Evolutionary conservation across 2,888 invertebrate genomes (phyloP), one percentile per base, ranked within the genome.

Genomic region (Drosophila pegasa): DNA sequence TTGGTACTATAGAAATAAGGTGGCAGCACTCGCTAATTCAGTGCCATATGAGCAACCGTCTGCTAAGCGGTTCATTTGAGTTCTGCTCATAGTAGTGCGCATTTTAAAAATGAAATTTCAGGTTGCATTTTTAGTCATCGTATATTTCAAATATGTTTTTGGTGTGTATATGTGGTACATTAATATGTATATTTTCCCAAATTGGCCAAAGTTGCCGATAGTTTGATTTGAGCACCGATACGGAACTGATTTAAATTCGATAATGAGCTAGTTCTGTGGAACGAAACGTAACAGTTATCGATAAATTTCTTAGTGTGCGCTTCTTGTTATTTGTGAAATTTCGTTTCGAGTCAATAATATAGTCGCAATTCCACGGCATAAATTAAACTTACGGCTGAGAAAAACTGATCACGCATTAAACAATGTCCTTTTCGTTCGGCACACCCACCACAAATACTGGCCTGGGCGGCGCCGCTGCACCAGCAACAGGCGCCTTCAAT

Each of bases 341-440:
- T 48, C 40, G 48, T 50, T 41, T 25, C 14, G 27, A 59, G 27
- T 33, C 6, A 41, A 48, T 9, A 16, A 40, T 38, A 18, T 1
- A 33, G n/a, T 14, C 9, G 18, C 16, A 8, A 20, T 2, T 40
- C 14, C 31, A 16, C 18, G 4, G 7, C 10, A 33, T 20, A 22
- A 3, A 43, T 0, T 18, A 52, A 70, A 62, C 45, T 60, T 47
- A 14, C 16, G 6, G 7, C 43, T 25, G n/a, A 22, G 12, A 10
- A 6, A 7, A 27, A 20, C 8, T 8, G 2, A n/a, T 10, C 12
- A 16, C 18, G 2, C 18, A 2, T 45, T 18, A 40, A 7, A 52
- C 10, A 20, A 84, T 84, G 87, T 81, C 85, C 0, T 83, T 81
- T 48, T 71, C 81, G 10, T 80, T 84, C 25, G 50, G 59, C 41